Evolutionary conservation across 1,140 invertebrate species (phyloP).

Genomic region (Apis cerana): DNA sequence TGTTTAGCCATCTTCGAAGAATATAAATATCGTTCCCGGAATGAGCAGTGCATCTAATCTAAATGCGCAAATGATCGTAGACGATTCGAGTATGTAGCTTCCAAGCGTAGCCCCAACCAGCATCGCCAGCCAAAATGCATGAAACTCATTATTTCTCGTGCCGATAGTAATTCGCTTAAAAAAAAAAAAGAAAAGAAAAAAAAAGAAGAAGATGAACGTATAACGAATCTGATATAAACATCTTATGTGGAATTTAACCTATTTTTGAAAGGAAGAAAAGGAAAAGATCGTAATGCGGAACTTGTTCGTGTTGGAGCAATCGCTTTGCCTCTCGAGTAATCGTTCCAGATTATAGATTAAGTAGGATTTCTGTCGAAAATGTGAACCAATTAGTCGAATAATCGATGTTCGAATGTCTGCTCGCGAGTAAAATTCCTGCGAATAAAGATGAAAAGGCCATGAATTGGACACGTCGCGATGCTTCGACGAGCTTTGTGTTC

Average conservation of each 20-base stretch:
- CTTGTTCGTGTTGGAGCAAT: too few relatives aligned
- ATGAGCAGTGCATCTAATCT: neutral
- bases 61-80: neutral
- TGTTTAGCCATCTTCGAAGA: neutral
- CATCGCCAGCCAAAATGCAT: constrained; percentile 7
- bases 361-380: too few relatives aligned
- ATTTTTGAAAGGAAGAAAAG: too few relatives aligned
- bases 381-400: too few relatives aligned
- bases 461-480: constrained; percentile 4
- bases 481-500: constrained; percentile 37
- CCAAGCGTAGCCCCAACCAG: neutral
- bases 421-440: constrained; percentile 11
- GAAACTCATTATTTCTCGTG: neutral
- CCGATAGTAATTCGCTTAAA: neutral
- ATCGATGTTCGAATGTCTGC: neutral
- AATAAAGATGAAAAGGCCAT: neutral
- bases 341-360: too few relatives aligned
- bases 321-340: neutral
- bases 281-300: neutral
- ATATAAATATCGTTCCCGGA: neutral
- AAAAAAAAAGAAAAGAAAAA: neutral
- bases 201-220: too few relatives aligned
- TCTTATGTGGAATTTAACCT: neutral
- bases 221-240: too few relatives aligned
- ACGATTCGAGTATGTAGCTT: neutral